Evolutionary conservation across 2,888 invertebrate genomes (phyloP).

Genomic region (Sphaerophoria rueppellii): DNA sequence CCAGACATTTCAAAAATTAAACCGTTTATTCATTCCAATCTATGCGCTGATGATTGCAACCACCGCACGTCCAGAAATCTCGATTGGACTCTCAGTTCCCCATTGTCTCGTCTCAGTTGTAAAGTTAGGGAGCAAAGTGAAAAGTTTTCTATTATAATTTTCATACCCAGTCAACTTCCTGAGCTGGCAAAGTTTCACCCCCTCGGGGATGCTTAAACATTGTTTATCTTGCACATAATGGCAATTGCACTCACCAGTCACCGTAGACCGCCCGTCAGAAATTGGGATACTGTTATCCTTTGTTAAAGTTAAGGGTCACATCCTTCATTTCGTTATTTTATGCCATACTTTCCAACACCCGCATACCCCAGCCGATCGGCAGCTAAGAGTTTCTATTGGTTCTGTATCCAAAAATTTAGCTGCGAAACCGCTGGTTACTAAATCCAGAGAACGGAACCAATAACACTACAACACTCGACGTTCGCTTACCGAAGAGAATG

Average conservation of each 20-base stretch:
- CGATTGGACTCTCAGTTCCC: slow-evolving; percentile 8
- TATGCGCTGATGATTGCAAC: neutral
- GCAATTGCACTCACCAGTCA: slow-evolving; percentile 25
- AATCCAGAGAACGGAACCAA: slow-evolving; percentile 47
- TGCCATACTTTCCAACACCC: slow-evolving; percentile 13
- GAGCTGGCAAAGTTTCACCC: neutral
- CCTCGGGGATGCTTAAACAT: slow-evolving; percentile 31
- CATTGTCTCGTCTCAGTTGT: neutral
- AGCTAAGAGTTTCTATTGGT: too few relatives aligned
- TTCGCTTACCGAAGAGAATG: slow-evolving; percentile 26
- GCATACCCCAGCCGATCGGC: neutral
- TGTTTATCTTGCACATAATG: slow-evolving; percentile 53
- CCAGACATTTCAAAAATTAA: slow-evolving; percentile 30
- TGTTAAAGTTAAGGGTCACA: slow-evolving; percentile 40
- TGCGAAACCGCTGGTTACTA: neutral
- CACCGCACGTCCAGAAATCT: neutral
- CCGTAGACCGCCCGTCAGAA: neutral
- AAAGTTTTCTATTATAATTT: slow-evolving; percentile 43
- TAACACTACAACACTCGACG: slow-evolving; percentile 23
- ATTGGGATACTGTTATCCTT: slow-evolving; percentile 38
- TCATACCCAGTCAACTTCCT: neutral
- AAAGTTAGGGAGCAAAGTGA: slow-evolving; percentile 38
- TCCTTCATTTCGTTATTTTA: neutral
- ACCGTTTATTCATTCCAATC: slow-evolving; percentile 16
- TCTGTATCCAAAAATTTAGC: neutral